Percentiles rank a stretch among this genome's conserved stretches.
Evolutionary conservation across 2,113 vertebrate genomes (phyloP).

Genomic region (Aplodontia rufa): DNA sequence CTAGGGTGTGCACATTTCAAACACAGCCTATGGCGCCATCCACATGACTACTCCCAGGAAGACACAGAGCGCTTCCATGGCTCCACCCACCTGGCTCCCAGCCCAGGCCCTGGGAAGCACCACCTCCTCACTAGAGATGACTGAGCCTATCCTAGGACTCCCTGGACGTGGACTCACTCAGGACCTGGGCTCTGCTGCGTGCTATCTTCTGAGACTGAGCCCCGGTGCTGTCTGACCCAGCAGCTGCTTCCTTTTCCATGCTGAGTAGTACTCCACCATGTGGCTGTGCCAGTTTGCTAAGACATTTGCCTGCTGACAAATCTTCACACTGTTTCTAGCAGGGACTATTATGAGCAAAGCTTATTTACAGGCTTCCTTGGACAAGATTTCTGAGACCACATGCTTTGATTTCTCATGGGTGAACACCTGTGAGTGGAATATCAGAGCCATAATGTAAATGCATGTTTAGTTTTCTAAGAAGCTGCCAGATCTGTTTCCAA

Average conservation of each 20-base stretch:
- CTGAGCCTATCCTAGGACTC: not conserved
- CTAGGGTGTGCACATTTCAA: not conserved
- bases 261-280: fast-evolving
- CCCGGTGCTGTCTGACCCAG: fast-evolving
- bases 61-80: fast-evolving
- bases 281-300: not conserved
- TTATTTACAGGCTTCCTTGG: not conserved
- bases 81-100: not conserved
- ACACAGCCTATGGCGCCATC: not conserved
- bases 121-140: not conserved
- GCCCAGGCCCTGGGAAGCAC: not conserved
- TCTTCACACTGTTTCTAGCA: not conserved
- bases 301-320: fast-evolving
- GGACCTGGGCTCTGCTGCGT: not conserved
- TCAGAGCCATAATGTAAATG: fast-evolving
- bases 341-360: not conserved
- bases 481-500: not conserved
- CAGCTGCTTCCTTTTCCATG: not conserved
- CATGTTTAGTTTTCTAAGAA: not conserved
- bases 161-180: fast-evolving
- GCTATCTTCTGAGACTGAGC: fast-evolving
- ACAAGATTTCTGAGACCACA: fast-evolving
- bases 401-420: not conserved
- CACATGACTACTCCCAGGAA: not conserved
- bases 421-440: not conserved